phyloP scores from a whole-genome alignment of 2,797 vertebrate genomes.

The Amphiprion clarkii region DNA sequence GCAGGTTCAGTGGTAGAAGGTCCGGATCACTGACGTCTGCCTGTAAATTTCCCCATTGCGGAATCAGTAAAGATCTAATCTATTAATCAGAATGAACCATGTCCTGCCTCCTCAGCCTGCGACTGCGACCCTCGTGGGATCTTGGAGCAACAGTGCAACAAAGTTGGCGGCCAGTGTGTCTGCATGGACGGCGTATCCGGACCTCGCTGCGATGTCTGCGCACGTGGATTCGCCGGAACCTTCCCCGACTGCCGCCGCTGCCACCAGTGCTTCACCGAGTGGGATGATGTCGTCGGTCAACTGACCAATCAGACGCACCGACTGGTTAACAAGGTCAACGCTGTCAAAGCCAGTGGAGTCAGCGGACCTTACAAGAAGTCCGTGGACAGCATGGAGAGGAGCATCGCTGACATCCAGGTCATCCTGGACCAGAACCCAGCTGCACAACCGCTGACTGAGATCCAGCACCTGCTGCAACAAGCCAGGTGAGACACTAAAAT shows the following conservation, averaged over 20 bases:
- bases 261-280: slow-evolving; percentile 95
- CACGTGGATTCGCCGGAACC: slow-evolving; percentile 91
- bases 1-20: too few species aligned
- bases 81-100: not conserved
- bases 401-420: slow-evolving; percentile 85
- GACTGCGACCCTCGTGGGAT: slow-evolving; percentile 93
- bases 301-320: slow-evolving; percentile 92
- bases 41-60: too few species aligned
- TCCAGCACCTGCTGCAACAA: slow-evolving; percentile 92
- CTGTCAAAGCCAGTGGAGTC: slow-evolving; percentile 90
- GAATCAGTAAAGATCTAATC: too few species aligned
- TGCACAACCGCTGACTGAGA: slow-evolving; percentile 91
- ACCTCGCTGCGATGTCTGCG: slow-evolving; percentile 89
- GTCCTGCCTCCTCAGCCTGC: slow-evolving; percentile 84
- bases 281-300: slow-evolving; percentile 90
- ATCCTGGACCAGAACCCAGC: slow-evolving; percentile 91
- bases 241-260: slow-evolving; percentile 93
- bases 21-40: too few species aligned
- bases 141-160: slow-evolving; percentile 90
- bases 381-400: slow-evolving; percentile 88
- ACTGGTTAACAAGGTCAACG: slow-evolving; percentile 90
- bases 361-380: slow-evolving; percentile 91
- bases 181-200: slow-evolving; percentile 93
- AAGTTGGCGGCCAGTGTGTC: slow-evolving; percentile 88
- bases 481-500: slow-evolving; percentile 87